Conservation (phyloP, 2,797 vertebrate genomes). For the Hypotaenidia philippensis region DNA sequence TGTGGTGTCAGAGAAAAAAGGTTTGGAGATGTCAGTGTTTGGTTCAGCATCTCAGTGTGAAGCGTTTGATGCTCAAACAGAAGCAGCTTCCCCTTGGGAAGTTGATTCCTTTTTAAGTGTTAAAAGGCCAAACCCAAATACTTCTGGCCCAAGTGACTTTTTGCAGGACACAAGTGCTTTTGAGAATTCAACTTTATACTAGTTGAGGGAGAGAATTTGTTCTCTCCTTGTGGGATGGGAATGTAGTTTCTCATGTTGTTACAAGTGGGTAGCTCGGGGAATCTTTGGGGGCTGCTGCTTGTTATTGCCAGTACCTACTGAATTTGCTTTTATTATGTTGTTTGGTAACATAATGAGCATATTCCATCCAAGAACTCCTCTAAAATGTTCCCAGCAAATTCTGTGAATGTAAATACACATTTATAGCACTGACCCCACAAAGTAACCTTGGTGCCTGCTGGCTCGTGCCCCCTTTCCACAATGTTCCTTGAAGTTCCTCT, state of each 20-base stretch:
- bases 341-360: neutral
- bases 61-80: neutral
- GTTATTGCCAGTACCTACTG: conserved; percentile 14
- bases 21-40: neutral
- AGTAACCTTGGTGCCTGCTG: neutral
- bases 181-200: conserved; percentile 41
- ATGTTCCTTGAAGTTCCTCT: neutral
- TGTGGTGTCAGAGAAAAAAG: neutral
- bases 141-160: neutral
- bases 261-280: conserved; percentile 41
- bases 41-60: neutral
- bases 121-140: neutral
- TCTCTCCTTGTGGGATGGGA: conserved; percentile 52
- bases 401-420: neutral
- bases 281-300: conserved; percentile 33
- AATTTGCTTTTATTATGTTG: neutral
- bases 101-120: neutral
- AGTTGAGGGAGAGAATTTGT: conserved; percentile 17
- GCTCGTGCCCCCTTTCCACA: neutral
- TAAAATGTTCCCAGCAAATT: neutral
- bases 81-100: neutral
- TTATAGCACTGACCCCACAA: neutral
- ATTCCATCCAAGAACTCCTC: neutral
- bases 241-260: conserved; percentile 51
- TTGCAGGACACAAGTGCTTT: conserved; percentile 4